These are phyloP conservation scores for Tetragonula carbonaria DNA, from an alignment of 2,888 invertebrate genomes.

Conservation along the genomic window DNA sequence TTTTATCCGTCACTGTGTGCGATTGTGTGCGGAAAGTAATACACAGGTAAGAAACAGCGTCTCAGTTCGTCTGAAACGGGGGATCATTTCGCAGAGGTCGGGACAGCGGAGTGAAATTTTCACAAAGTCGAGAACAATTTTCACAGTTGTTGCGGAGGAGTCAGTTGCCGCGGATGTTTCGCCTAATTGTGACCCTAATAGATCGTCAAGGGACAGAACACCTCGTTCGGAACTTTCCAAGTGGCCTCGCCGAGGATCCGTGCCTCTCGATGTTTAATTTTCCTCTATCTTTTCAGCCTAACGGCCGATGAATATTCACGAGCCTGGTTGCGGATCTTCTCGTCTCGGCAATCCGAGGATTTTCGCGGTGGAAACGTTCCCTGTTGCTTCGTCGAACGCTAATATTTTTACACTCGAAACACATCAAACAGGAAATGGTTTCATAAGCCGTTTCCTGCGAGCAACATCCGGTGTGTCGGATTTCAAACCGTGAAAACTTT, in stretches of 20 bases:
- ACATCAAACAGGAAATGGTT: slow-evolving; percentile 48
- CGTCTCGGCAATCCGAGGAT: slow-evolving; percentile 61
- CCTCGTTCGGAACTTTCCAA: slow-evolving; percentile 50
- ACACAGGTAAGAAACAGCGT: neutral
- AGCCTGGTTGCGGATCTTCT: slow-evolving; percentile 35
- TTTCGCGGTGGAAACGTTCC: slow-evolving; percentile 38
- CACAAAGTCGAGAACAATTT: slow-evolving; percentile 23
- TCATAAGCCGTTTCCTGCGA: slow-evolving; percentile 55
- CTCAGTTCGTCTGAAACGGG: neutral
- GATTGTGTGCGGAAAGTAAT: too few species aligned
- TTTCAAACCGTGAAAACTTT: slow-evolving; percentile 49
- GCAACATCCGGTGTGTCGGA: slow-evolving; percentile 57
- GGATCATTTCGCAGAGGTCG: neutral
- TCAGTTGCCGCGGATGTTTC: slow-evolving; percentile 32
- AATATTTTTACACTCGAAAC: slow-evolving; percentile 47
- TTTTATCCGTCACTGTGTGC: too few species aligned
- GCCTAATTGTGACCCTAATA: slow-evolving; percentile 53
- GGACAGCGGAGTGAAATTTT: slow-evolving; percentile 18
- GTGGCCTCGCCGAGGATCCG: slow-evolving; percentile 26
- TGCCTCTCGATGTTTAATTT: slow-evolving; percentile 37
- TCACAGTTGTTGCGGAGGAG: slow-evolving; percentile 25
- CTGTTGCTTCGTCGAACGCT: slow-evolving; percentile 17
- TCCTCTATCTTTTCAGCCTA: slow-evolving; percentile 52
- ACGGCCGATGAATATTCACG: slow-evolving; percentile 65
- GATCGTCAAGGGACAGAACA: slow-evolving; percentile 38